phyloP scores from a whole-genome alignment of 1,140 invertebrate species.

The Drosophila subpulchrella region DNA sequence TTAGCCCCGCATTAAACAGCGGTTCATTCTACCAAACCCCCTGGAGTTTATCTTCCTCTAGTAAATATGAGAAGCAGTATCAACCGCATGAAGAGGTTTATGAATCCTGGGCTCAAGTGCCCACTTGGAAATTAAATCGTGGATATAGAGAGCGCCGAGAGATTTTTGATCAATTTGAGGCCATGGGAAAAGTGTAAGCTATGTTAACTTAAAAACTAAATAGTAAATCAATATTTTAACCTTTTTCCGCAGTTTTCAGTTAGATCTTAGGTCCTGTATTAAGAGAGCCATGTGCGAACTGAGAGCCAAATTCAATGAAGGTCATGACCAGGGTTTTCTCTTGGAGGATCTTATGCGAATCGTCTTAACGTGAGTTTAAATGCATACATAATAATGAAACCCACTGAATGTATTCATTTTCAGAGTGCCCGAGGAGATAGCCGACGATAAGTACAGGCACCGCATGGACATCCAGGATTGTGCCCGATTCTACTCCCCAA shows the following conservation, averaged over 20 bases:
- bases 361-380: slow-evolving; percentile 46
- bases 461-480: slow-evolving; percentile 32
- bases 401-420: background rate
- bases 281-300: slow-evolving; percentile 69
- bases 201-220: background rate
- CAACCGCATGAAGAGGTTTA: slow-evolving; percentile 31
- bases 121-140: slow-evolving; percentile 64
- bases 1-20: slow-evolving; percentile 4
- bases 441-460: slow-evolving; percentile 49
- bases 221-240: background rate
- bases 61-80: background rate
- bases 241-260: slow-evolving; percentile 33
- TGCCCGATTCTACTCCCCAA: slow-evolving; percentile 39
- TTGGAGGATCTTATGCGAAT: slow-evolving; percentile 67
- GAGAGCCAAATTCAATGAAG: slow-evolving; percentile 20
- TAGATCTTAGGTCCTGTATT: slow-evolving; percentile 60
- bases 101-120: slow-evolving; percentile 51
- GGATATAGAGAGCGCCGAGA: slow-evolving; percentile 58
- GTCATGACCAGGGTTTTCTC: slow-evolving; percentile 23
- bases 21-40: slow-evolving; percentile 52
- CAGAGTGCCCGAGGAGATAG: slow-evolving; percentile 54
- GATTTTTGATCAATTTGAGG: slow-evolving; percentile 65
- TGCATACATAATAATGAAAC: background rate
- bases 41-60: slow-evolving; percentile 15
- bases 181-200: slow-evolving; percentile 59